Base-by-base conservation (phyloP, 2,888 invertebrate genomes). In the Druceiella hillmani region DNA sequence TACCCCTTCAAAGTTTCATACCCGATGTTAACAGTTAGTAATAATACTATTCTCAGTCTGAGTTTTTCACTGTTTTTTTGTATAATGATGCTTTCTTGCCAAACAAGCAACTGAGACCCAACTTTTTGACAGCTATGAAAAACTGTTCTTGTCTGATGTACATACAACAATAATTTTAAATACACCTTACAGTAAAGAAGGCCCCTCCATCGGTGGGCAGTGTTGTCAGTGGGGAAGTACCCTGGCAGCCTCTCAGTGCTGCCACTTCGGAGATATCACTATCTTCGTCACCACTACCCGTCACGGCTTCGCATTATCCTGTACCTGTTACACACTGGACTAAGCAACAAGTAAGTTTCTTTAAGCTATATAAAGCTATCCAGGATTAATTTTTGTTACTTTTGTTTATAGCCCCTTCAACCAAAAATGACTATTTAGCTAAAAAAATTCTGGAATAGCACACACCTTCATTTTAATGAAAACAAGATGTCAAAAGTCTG, bases 271-370 rank as follows among this genome's bases (percentile, higher is more conserved):
- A 71, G 57, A 60, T 62, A 34, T 67, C 68, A 52, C 64, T 68
- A 49, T 62, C 68, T 51, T 47, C 50, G 6, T 67, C 67, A 50
- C 59, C 46, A 16, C 42, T 40, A 59, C 48, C 47, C 65, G 67
- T 52, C 65, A 65, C 52, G 70, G 68, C 68, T 66, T 68, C 54
- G 62, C 62, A 47, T 64, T 63, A 35, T 51, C 52, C 56, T 46
- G 54, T 22, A 6, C 58, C 63, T 34, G 59, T 64, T 54, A 61
- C 55, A 44, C 80, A 81, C 52, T 85, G 85, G 85, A 76, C 75
- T 50, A 81, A 79, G 55, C 79, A 81, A 53, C 82, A 82, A 72
- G 83, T 80, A 48, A 50, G 49, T 47, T 31, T 11, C 9, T 26
- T 16, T 29, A 17, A 26, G 4, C 12, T 7, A 32, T 7, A 11